Percentiles rank a stretch among this genome's conserved stretches.
Conservation (phyloP, 2,888 invertebrate genomes). For the Gari tellinella region DNA sequence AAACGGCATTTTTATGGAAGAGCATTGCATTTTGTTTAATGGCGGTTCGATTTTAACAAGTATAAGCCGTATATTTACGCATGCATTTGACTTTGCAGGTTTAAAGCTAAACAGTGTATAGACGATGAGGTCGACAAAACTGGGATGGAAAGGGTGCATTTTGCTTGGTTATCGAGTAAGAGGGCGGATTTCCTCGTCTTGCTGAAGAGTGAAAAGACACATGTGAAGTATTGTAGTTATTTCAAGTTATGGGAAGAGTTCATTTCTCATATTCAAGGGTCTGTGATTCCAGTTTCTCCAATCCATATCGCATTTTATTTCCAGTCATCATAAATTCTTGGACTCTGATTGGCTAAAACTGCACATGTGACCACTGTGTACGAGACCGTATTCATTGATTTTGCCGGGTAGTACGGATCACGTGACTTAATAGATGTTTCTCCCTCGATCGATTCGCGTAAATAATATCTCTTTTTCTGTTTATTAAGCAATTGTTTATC, state of each 20-base stretch:
- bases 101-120: conserved; percentile 8
- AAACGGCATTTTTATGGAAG: conserved; percentile 23
- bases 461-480: too few species aligned
- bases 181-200: conserved; percentile 24
- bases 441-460: too few species aligned
- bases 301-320: too few species aligned
- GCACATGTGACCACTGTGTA: too few species aligned
- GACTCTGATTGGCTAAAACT: too few species aligned
- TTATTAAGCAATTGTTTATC: too few species aligned
- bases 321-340: too few species aligned
- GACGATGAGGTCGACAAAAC: too few species aligned
- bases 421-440: too few species aligned
- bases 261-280: conserved; percentile 20
- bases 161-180: conserved; percentile 14
- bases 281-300: conserved; percentile 36
- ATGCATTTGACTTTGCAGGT: conserved; percentile 13
- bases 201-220: conserved; percentile 29
- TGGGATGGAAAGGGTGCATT: not conserved
- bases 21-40: conserved; percentile 16
- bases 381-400: too few species aligned
- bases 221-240: conserved; percentile 27
- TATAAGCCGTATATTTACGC: too few species aligned
- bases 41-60: conserved; percentile 15
- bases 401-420: too few species aligned
- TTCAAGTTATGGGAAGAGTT: conserved; percentile 35